A percentile compares a stretch with the other conserved stretches of the same genome.
These are phyloP conservation scores for Ochotona curzoniae DNA, from an alignment of 2,113 vertebrate species.

Conservation along the genomic window DNA sequence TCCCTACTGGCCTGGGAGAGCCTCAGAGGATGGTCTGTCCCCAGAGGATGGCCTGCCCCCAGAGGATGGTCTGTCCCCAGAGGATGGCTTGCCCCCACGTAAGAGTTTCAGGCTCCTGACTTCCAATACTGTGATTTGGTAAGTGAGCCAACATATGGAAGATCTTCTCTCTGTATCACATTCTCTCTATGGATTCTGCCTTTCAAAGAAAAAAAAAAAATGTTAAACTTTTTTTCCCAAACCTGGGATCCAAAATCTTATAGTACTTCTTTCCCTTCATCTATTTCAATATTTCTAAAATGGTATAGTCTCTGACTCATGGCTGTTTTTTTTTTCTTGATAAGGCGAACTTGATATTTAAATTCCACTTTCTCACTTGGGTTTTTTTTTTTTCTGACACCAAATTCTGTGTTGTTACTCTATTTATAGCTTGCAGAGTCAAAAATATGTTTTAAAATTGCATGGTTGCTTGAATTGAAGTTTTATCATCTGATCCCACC, in stretches of 20 bases:
- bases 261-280: neutral
- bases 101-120: too few species aligned
- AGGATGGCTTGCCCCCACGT: too few species aligned
- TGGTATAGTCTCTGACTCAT: neutral
- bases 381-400: constrained; percentile 35
- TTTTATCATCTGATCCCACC: constrained; percentile 30
- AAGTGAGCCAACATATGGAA: too few species aligned
- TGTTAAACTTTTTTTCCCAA: neutral
- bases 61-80: too few species aligned
- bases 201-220: too few species aligned
- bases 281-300: constrained; percentile 40
- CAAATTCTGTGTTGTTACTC: constrained; percentile 54
- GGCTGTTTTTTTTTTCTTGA: neutral
- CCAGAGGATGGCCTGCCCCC: too few species aligned
- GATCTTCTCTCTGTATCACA: too few species aligned
- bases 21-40: too few species aligned
- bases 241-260: neutral
- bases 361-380: constrained; percentile 50
- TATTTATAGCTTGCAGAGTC: constrained; percentile 54
- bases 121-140: too few species aligned
- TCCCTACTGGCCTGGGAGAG: too few species aligned
- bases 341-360: constrained; percentile 43
- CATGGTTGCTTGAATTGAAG: constrained; percentile 44
- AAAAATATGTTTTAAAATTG: constrained; percentile 62
- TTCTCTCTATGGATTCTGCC: too few species aligned